phyloP scores from a whole-genome alignment of 1,140 invertebrate species.

The Papilio polyxenes region DNA sequence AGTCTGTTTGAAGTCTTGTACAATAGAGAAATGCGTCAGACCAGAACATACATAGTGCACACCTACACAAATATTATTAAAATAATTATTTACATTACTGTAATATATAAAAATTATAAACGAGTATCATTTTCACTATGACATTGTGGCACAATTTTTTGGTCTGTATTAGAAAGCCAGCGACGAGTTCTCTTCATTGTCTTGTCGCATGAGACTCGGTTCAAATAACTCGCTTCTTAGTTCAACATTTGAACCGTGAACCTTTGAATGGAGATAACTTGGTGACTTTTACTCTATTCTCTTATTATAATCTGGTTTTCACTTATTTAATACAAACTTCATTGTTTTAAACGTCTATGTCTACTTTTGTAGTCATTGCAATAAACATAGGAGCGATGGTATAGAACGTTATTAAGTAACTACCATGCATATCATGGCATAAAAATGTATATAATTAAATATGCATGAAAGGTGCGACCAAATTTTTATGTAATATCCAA shows the following conservation, averaged over 20 bases:
- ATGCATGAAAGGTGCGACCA: too few species aligned
- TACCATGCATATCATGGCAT: too few species aligned
- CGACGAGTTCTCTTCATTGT: not conserved
- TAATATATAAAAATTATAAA: not conserved
- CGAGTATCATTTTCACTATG: not conserved
- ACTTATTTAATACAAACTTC: not conserved
- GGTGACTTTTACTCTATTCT: not conserved
- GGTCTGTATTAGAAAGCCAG: conserved; percentile 12
- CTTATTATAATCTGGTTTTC: not conserved
- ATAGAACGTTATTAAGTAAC: too few species aligned
- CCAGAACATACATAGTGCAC: not conserved
- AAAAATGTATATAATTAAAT: too few species aligned
- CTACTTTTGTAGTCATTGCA: not conserved
- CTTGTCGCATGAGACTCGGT: not conserved
- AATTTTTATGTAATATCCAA: too few species aligned
- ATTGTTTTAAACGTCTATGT: not conserved
- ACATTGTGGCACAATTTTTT: conserved; percentile 13
- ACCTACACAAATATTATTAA: conserved; percentile 2
- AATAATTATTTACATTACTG: not conserved
- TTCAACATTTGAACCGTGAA: conserved; percentile 33
- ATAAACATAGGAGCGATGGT: not conserved
- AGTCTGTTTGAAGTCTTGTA: not conserved
- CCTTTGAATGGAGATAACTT: not conserved
- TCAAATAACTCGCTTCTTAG: conserved; percentile 2
- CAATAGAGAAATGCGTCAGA: conserved; percentile 2